phyloP scores from a whole-genome alignment of 1,140 invertebrate genomes.

The Trichogramma pretiosum region DNA sequence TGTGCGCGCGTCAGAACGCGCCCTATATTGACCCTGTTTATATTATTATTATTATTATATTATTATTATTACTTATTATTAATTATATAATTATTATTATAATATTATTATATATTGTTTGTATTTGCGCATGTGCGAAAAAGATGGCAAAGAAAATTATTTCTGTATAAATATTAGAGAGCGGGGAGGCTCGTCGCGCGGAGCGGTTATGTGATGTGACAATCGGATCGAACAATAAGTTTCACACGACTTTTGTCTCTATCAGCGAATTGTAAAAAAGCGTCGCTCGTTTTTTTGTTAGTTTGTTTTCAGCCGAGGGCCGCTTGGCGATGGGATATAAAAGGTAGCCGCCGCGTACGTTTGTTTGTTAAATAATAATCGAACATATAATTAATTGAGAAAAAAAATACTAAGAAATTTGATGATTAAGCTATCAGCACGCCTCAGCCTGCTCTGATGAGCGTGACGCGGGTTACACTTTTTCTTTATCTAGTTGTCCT shows the following conservation, averaged over 20 bases:
- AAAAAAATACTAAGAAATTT: no score
- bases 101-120: no score
- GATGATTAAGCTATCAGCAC: background rate
- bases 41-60: background rate
- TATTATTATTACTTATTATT: background rate
- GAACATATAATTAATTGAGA: no score
- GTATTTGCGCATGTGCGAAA: no score
- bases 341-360: background rate
- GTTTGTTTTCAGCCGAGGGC: no score
- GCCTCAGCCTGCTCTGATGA: background rate
- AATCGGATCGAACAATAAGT: no score
- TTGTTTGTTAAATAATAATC: no score
- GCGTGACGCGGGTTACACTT: background rate
- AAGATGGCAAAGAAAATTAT: no score
- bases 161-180: no score
- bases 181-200: background rate
- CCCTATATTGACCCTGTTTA: conserved; percentile 1
- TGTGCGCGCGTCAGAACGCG: background rate
- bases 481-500: conserved; percentile 4
- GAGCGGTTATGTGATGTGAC: conserved; percentile 2
- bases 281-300: background rate
- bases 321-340: background rate
- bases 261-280: no score
- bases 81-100: no score
- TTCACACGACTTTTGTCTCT: no score